Conservation (phyloP, 2,113 vertebrate species). For the Delphinus delphis region DNA sequence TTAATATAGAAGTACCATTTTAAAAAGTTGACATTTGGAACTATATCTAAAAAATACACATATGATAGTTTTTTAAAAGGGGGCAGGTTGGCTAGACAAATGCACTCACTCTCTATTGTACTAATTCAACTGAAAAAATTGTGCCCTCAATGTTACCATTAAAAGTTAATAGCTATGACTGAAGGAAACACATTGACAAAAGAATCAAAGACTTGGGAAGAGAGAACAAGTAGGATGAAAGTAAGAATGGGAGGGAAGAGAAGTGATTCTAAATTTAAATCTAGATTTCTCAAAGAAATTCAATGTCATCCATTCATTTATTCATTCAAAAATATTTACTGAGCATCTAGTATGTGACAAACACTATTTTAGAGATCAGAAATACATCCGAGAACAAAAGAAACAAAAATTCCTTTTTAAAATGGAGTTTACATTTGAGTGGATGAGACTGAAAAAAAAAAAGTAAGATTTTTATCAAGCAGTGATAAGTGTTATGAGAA, state of each 20-base stretch:
- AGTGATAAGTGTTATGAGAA: neutral
- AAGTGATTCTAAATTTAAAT: neutral
- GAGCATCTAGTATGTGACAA: neutral
- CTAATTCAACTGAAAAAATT: neutral
- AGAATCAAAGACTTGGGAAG: neutral
- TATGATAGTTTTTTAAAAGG: neutral
- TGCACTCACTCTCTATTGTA: neutral
- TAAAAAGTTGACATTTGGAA: neutral
- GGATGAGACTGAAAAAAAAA: neutral
- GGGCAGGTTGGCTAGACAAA: accelerated
- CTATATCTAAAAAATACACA: neutral
- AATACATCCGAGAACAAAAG: neutral
- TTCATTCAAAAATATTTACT: neutral
- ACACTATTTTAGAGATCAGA: neutral
- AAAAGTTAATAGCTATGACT: neutral
- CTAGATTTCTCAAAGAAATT: neutral
- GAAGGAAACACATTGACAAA: neutral
- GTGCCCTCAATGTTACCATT: neutral
- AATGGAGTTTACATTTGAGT: neutral
- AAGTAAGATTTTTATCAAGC: neutral
- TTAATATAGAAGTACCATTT: neutral
- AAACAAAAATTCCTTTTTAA: neutral
- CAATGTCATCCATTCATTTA: neutral
- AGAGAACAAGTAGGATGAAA: neutral
- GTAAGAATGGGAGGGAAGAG: neutral